Evolutionary conservation across 2,113 vertebrate species (phyloP), one percentile per base, ranked within the genome.

Genomic region (Chitala chitala): DNA sequence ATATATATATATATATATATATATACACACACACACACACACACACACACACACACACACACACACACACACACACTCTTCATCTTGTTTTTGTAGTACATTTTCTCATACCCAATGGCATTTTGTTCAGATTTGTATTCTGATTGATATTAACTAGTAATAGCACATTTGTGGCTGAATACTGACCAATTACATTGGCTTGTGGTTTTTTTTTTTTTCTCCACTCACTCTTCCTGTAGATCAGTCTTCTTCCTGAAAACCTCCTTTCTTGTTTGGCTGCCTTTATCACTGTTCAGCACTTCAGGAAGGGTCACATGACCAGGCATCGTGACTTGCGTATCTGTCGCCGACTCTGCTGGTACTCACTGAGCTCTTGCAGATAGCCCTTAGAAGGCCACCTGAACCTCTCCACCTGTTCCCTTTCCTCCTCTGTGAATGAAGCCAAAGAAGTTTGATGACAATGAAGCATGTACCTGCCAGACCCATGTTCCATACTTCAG

Each of bases 321-420:
- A 76, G 59, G 81, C 96, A 99, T 54, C 93, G 93, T 36, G 91
- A 93, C 77, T 95, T 97, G 83, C 92, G 93, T 17, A 94, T 90
- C 80, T 96, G 94, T 78, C 96, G 83, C 2, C 94, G 91, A 75
- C 90, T 92, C 82, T 94, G 95, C 87, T 95, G 94, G 86, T 98
- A 99, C 56, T 97, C 94, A 0, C 92, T 94, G 74, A 99, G 94
- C 87, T 98, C 94, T 89, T 95, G 95, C 87, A 99, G 88, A 86
- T 99, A 99, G 46, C 93, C 77, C 75, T 90, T 88, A 56, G 96
- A 97, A 0, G 96, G 96, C 96, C 96, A 99, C 48, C 95, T 90
- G 71, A 98, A 90, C 81, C 87, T 88, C 84, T 99, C 96, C 56
- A 99, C 92, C 77, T 98, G 96, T 75, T 89, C 92, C 0, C 93